Percentiles rank a stretch among this genome's conserved stretches.
phyloP scores from a whole-genome alignment of 2,113 vertebrate species.

The Tupaia chinensis region DNA sequence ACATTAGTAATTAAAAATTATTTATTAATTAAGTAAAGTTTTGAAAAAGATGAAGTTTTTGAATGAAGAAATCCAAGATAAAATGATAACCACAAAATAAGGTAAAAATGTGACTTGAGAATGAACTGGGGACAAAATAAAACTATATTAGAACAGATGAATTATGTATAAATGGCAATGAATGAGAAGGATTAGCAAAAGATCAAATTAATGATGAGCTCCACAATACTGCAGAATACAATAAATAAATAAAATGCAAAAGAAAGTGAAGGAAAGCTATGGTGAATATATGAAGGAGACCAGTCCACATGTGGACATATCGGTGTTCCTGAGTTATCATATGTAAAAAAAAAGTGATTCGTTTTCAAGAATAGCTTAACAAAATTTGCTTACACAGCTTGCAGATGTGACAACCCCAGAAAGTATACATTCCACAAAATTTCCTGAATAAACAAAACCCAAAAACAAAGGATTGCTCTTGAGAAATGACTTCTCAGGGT shows the following conservation, averaged over 20 bases:
- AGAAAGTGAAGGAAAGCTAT: background rate
- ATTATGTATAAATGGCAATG: background rate
- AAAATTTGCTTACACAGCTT: too few relatives aligned
- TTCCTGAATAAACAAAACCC: too few relatives aligned
- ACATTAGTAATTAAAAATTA: background rate
- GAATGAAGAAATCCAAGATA: background rate
- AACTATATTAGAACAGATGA: background rate
- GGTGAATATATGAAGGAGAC: background rate
- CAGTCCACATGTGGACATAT: background rate
- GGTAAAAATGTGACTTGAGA: background rate
- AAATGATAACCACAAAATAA: background rate
- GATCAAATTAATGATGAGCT: background rate
- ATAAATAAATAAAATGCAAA: slow-evolving; percentile 10
- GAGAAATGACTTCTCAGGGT: too few relatives aligned
- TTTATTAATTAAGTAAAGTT: background rate
- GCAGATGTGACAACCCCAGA: too few relatives aligned
- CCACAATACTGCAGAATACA: background rate
- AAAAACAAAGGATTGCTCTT: too few relatives aligned
- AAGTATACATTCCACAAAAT: too few relatives aligned
- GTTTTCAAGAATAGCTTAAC: too few relatives aligned
- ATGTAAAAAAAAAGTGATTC: background rate
- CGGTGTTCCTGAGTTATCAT: background rate
- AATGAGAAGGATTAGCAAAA: background rate
- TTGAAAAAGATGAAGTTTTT: background rate
- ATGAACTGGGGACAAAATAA: background rate